These are phyloP conservation scores for Sebastes nivosus DNA, from an alignment of 2,797 vertebrate genomes.

Conservation along the genomic window DNA sequence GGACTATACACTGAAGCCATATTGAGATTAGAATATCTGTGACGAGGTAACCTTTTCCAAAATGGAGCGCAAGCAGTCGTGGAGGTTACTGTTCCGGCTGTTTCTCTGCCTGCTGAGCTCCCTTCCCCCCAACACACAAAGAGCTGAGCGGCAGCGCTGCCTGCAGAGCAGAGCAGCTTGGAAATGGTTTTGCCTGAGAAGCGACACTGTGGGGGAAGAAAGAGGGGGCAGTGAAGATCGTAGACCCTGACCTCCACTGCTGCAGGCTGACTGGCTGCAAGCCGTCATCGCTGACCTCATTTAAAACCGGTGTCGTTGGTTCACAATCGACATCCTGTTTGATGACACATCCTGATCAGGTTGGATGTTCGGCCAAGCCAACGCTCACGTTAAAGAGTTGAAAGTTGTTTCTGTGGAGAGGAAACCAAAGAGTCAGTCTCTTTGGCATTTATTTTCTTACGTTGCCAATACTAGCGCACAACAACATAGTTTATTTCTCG, in stretches of 20 bases:
- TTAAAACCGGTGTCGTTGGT: not conserved
- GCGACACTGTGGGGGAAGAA: not conserved
- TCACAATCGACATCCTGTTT: not conserved
- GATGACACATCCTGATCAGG: not conserved
- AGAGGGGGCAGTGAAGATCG: not conserved
- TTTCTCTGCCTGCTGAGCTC: slow-evolving; percentile 25
- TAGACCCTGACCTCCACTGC: slow-evolving; percentile 37
- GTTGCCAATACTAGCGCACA: not conserved
- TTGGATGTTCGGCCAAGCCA: not conserved
- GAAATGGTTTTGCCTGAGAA: slow-evolving; percentile 48
- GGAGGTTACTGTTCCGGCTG: slow-evolving; percentile 38
- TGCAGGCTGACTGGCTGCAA: not conserved
- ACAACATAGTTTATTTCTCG: too few species aligned
- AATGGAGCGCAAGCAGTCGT: slow-evolving; percentile 29
- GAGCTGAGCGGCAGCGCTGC: slow-evolving; percentile 28
- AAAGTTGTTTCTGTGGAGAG: not conserved
- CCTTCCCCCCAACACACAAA: slow-evolving; percentile 63
- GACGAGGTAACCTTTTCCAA: slow-evolving; percentile 46
- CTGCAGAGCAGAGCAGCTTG: slow-evolving; percentile 50
- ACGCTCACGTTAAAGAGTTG: not conserved
- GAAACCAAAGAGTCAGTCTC: not conserved
- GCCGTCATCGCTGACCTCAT: slow-evolving; percentile 7
- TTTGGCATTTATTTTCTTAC: not conserved
- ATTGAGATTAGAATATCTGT: slow-evolving; percentile 10
- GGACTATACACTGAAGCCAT: not conserved